Evolutionary conservation across 2,113 vertebrate genomes (phyloP), one percentile per base, ranked within the genome.

Genomic region (Siniperca knerii): DNA sequence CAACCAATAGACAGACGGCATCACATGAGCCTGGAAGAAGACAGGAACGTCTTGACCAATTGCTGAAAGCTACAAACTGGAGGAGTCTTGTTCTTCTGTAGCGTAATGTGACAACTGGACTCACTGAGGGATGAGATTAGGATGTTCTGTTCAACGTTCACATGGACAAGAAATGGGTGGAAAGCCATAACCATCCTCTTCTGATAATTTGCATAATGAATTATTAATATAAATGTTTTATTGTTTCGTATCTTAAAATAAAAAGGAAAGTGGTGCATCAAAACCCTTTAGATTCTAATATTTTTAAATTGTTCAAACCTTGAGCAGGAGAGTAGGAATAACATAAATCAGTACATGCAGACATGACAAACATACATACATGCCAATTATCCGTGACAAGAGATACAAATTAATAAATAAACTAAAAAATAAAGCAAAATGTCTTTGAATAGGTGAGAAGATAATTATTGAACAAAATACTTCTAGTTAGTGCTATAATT

Each of bases 41-140:
- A 82, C 37, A 52, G 79, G 88, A 89, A 82, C 86, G 16, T 86
- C 91, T 93, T 79, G 85, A 90, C 88, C 73, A 90, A 87, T 21
- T 84, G 40, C 35, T 77, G 75, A 82, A 8, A 25, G 64, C 25
- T 54, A 66, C 8, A 70, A 79, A 67, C 40, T 75, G 73, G 48
- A 88, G 21, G 18, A 87, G 67, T 62, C 4, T 71, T 68, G 10
- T 72, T 86, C 21, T 42, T 61, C 10, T 74, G 73, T 46, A 61
- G 57, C 16, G 0, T 57, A 75, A 82, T 37, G 62, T 66, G 52
- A 73, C 25, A 55, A 65, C 71, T 25, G 29, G 33, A 69, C 29
- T 15, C 54, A 58, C 15, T 23, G 48, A 74, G 57, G 13, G 46
- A 52, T 44, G 23, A 75, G 37, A 73, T 70, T 37, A 23, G 21